A percentile compares a stretch with the other conserved stretches of the same genome.
Evolutionary conservation across 2,888 invertebrate species (phyloP).

Genomic region (Schrankia costaestrigalis): DNA sequence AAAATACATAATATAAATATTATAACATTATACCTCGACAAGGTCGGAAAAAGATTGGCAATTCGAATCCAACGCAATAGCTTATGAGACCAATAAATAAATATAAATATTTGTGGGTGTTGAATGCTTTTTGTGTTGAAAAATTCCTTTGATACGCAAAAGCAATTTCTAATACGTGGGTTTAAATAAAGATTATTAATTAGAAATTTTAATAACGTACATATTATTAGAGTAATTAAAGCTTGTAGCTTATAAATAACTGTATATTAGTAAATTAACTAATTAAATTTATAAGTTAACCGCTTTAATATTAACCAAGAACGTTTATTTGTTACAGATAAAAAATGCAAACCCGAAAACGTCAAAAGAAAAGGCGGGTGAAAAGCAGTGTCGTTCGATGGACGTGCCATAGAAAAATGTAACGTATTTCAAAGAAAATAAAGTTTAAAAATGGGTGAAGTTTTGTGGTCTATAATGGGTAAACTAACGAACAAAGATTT

Average conservation of each 20-base stretch:
- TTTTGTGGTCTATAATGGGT: slow-evolving; percentile 45
- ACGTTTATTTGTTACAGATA: slow-evolving; percentile 66
- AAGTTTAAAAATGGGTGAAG: slow-evolving; percentile 52
- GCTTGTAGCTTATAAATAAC: not conserved
- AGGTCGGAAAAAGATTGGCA: no score
- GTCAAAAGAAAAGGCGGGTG: slow-evolving; percentile 61
- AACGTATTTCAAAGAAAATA: slow-evolving; percentile 36
- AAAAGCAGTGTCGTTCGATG: slow-evolving; percentile 59
- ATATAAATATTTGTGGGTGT: no score
- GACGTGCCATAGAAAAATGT: slow-evolving; percentile 56
- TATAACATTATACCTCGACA: no score
- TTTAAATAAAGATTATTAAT: no score
- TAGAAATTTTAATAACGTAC: no score
- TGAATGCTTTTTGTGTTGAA: no score
- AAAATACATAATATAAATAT: no score
- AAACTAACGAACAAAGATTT: slow-evolving; percentile 57
- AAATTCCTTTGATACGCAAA: no score
- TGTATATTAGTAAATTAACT: not conserved
- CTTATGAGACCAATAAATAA: no score
- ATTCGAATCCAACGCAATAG: no score
- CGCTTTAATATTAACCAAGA: slow-evolving; percentile 16
- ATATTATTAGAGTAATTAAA: no score
- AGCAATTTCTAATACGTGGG: no score
- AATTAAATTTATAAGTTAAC: not conserved
- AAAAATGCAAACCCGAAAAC: slow-evolving; percentile 68